phyloP scores from a whole-genome alignment of 2,888 invertebrate species.

The Meganola albula region DNA sequence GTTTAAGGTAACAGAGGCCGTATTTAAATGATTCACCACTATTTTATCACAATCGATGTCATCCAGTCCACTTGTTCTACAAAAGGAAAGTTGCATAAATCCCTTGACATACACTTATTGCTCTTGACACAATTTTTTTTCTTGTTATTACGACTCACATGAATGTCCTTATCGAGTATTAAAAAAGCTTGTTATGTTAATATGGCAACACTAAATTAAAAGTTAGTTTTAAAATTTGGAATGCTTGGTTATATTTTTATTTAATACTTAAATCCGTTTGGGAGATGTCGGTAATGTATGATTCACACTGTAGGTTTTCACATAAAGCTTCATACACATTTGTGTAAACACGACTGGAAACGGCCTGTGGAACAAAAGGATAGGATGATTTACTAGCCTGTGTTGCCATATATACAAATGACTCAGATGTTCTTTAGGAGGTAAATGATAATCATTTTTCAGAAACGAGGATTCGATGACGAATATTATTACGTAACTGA shows the following conservation, averaged over 20 bases:
- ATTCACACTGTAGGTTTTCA: conserved; percentile 53
- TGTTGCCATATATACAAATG: conserved; percentile 47
- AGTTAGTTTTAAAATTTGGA: conserved; percentile 58
- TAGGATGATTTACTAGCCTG: conserved; percentile 45
- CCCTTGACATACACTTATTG: conserved; percentile 73
- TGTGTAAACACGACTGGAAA: conserved; percentile 58
- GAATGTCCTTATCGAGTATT: conserved; percentile 29
- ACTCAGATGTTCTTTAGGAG: conserved; percentile 46
- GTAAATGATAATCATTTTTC: conserved; percentile 31
- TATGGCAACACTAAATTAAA: conserved; percentile 65
- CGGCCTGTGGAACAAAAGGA: conserved; percentile 54
- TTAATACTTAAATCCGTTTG: conserved; percentile 38
- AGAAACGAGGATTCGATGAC: conserved; percentile 36
- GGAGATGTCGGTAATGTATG: conserved; percentile 33
- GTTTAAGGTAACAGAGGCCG: conserved; percentile 45
- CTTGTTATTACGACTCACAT: conserved; percentile 41
- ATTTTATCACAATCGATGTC: conserved; percentile 57
- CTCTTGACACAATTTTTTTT: conserved; percentile 69
- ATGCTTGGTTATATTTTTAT: conserved; percentile 56
- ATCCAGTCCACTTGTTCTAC: conserved; percentile 52
- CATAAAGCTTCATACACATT: conserved; percentile 54
- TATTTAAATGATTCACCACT: conserved; percentile 56
- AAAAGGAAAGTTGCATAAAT: conserved; percentile 69
- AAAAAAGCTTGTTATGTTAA: conserved; percentile 50
- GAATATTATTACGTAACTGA: too few species aligned